These are phyloP conservation scores for Orientallactaga sibirica DNA, from an alignment of 2,797 vertebrate species.

Conservation along the genomic window DNA sequence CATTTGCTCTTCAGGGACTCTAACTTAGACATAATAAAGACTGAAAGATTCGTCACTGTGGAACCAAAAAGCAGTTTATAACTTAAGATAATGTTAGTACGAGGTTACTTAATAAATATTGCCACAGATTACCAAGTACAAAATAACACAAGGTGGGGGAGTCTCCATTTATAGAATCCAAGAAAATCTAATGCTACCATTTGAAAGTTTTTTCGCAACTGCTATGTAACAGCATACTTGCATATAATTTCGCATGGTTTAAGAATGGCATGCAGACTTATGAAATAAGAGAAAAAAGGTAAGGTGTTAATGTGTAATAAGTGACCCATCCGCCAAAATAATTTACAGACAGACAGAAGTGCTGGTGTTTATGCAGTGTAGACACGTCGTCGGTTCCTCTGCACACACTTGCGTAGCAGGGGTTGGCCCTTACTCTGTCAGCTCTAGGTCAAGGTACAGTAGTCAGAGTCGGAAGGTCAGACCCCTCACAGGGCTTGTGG, in stretches of 20 bases:
- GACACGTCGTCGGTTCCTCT: slow-evolving; percentile 20
- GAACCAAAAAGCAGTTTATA: not conserved
- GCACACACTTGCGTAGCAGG: not conserved
- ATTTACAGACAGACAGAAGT: slow-evolving; percentile 34
- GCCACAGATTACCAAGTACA: not conserved
- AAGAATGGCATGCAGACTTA: slow-evolving; percentile 17
- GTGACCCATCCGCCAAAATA: not conserved
- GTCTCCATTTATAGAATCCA: not conserved
- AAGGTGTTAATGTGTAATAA: slow-evolving; percentile 41
- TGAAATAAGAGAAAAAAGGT: not conserved
- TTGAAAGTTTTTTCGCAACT: slow-evolving; percentile 57
- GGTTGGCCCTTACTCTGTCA: not conserved
- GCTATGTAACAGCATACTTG: not conserved
- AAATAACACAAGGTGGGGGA: not conserved
- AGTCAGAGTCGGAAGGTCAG: slow-evolving; percentile 30
- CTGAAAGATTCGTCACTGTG: not conserved
- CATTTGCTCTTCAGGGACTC: not conserved
- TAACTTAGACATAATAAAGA: not conserved
- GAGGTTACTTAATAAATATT: not conserved
- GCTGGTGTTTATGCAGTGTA: not conserved
- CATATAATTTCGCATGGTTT: slow-evolving; percentile 35
- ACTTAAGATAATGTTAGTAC: not conserved
- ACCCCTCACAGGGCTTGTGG: slow-evolving; percentile 44
- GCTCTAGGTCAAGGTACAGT: not conserved
- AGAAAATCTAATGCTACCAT: not conserved